These are phyloP conservation scores for Aphelocoma californica DNA, from an alignment of 2,797 vertebrate species.

Conservation along the genomic window DNA sequence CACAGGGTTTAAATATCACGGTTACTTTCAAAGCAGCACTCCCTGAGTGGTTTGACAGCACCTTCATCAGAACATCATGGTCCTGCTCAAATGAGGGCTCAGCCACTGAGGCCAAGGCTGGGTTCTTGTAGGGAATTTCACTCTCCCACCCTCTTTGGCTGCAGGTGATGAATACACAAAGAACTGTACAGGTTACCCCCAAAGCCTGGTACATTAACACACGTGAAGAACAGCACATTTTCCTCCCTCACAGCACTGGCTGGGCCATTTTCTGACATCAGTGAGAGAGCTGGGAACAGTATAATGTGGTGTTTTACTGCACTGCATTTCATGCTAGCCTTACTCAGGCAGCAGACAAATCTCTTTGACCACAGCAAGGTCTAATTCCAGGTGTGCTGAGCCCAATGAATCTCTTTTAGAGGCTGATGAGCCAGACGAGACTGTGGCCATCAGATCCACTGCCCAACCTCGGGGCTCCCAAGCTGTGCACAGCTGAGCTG, in stretches of 20 bases:
- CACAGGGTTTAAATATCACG: conserved; percentile 31
- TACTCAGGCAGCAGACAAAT: neutral
- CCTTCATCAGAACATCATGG: neutral
- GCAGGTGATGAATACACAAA: neutral
- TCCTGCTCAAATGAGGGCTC: neutral
- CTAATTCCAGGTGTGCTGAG: neutral
- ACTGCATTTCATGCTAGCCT: neutral
- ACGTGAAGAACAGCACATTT: neutral
- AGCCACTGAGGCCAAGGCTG: neutral
- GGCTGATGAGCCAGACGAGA: neutral
- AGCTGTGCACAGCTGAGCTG: neutral
- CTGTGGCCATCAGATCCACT: neutral
- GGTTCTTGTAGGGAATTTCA: neutral
- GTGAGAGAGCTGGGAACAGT: neutral
- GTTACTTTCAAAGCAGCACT: neutral
- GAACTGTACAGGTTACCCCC: neutral
- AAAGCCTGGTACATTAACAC: neutral
- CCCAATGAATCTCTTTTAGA: neutral
- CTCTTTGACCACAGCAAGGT: neutral
- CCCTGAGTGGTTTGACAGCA: neutral
- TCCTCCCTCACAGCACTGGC: neutral
- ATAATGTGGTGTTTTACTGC: neutral
- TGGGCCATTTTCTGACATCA: neutral
- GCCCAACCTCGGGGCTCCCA: accelerated
- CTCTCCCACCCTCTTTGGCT: neutral